These are phyloP conservation scores for Hydraecia micacea DNA, from an alignment of 2,888 invertebrate species.

Conservation along the genomic window DNA sequence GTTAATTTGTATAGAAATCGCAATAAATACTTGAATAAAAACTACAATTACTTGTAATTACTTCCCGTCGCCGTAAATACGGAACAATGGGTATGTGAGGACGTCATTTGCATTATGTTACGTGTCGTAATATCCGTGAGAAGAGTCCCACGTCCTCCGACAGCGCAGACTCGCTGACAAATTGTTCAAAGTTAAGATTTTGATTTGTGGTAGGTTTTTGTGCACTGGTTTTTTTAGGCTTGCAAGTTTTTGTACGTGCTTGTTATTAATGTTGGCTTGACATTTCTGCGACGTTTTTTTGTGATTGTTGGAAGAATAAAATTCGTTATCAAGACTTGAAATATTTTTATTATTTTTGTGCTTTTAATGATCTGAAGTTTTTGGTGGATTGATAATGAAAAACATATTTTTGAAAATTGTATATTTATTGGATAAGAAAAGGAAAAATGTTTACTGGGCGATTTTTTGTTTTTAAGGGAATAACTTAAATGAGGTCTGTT, in stretches of 20 bases:
- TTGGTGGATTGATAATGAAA: not conserved
- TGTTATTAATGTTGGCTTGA: conserved; percentile 27
- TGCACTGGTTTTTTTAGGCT: not conserved
- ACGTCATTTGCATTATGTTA: conserved; percentile 73
- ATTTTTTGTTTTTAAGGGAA: not conserved
- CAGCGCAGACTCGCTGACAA: conserved; percentile 66
- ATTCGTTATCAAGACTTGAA: not conserved
- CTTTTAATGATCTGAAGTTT: not conserved
- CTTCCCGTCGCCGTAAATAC: conserved; percentile 60
- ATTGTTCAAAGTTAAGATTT: conserved; percentile 63
- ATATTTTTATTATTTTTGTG: not conserved
- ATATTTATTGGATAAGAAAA: not conserved
- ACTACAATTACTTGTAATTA: conserved; percentile 62
- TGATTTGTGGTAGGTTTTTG: conserved; percentile 38
- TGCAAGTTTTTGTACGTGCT: conserved; percentile 19
- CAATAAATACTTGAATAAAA: conserved; percentile 60
- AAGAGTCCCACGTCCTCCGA: conserved; percentile 82
- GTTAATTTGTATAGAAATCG: conserved; percentile 55
- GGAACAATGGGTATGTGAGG: conserved; percentile 63
- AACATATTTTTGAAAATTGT: not conserved
- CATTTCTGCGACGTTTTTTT: conserved; percentile 38
- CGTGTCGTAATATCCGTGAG: conserved; percentile 79
- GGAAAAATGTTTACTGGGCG: not conserved
- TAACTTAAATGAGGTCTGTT: not conserved
- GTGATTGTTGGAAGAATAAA: not conserved